A percentile compares a stretch with the other conserved stretches of the same genome.
phyloP scores from a whole-genome alignment of 1,140 invertebrate genomes.

The Pinna nobilis region DNA sequence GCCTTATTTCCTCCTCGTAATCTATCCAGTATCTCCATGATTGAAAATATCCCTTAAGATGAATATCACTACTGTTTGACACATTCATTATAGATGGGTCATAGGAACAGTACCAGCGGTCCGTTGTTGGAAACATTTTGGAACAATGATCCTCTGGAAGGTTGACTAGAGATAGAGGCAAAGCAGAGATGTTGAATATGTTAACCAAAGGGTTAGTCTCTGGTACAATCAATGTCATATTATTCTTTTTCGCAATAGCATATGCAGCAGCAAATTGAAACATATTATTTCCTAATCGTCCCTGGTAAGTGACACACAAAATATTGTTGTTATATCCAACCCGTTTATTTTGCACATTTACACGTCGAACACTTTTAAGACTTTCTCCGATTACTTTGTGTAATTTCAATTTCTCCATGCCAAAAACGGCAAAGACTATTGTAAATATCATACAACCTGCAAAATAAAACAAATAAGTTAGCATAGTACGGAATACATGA shows the following conservation, averaged over 20 bases:
- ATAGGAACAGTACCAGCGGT: conserved; percentile 3
- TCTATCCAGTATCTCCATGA: conserved; percentile 43
- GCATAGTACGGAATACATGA: no score
- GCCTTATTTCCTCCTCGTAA: conserved; percentile 21
- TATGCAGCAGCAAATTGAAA: not conserved
- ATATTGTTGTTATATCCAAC: no score
- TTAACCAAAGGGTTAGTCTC: not conserved
- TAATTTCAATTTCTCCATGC: no score
- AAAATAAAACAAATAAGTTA: no score
- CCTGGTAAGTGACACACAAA: conserved; percentile 5
- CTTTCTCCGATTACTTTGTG: no score
- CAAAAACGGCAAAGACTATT: no score
- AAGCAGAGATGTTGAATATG: not conserved
- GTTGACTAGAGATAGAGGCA: not conserved
- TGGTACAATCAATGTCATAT: not conserved
- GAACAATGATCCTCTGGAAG: not conserved
- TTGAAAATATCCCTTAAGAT: conserved; percentile 37
- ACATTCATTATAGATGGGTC: not conserved
- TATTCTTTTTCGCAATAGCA: not conserved
- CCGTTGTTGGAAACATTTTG: not conserved
- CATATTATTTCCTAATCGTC: conserved; percentile 8
- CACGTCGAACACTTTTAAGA: no score
- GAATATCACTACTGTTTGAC: conserved; percentile 5
- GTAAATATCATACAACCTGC: no score
- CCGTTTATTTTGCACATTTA: no score